Evolutionary conservation across 2,888 invertebrate genomes (phyloP).

Genomic region (Cephalotes varians): DNA sequence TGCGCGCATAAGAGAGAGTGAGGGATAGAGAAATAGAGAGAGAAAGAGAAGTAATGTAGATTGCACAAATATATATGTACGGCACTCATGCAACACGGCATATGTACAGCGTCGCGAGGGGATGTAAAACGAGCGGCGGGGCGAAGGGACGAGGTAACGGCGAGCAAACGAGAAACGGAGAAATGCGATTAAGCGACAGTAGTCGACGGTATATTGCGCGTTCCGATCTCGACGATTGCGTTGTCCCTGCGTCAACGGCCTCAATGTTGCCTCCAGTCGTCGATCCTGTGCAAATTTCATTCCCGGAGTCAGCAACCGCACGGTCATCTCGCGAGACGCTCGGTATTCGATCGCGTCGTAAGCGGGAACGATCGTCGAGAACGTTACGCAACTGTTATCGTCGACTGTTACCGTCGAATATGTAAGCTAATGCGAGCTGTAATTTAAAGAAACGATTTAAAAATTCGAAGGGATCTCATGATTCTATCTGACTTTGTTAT

Average conservation of each 20-base stretch:
- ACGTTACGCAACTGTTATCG: not conserved
- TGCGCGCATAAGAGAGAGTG: not conserved
- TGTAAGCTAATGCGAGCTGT: not conserved
- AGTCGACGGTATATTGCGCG: constrained; percentile 31
- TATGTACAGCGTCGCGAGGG: constrained; percentile 61
- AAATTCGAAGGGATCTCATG: not conserved
- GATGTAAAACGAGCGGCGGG: constrained; percentile 26
- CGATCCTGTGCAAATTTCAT: constrained; percentile 42
- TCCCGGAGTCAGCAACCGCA: not conserved
- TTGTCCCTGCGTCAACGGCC: constrained; percentile 7
- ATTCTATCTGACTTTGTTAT: not conserved
- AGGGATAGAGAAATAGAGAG: not conserved
- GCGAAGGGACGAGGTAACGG: constrained; percentile 16
- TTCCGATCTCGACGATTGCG: constrained; percentile 51
- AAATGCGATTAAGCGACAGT: constrained; percentile 50
- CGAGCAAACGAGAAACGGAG: constrained; percentile 50
- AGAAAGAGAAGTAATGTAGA: not conserved
- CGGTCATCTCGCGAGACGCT: constrained; percentile 7
- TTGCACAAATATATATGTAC: constrained; percentile 11
- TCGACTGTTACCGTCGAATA: not conserved
- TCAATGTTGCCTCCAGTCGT: constrained; percentile 5
- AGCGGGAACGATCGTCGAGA: not conserved
- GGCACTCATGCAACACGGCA: constrained; percentile 17
- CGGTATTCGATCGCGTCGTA: not conserved
- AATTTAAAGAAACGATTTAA: not conserved